Evolutionary conservation across 2,797 vertebrate species (phyloP).

Genomic region (Chiloscyllium punctatum): DNA sequence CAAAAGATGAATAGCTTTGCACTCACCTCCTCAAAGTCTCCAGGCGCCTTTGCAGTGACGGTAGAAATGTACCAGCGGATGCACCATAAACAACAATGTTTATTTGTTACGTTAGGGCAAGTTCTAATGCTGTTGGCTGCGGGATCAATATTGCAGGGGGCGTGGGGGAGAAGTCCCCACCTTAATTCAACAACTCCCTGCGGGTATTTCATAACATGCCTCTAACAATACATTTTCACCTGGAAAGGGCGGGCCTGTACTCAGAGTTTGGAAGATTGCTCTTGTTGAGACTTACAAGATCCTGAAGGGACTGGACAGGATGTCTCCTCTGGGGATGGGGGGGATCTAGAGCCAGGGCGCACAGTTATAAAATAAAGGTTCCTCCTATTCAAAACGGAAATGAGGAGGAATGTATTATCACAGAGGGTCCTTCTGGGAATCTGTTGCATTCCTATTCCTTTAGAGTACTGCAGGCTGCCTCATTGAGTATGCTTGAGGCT

Average conservation of each 20-base stretch:
- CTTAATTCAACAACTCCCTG: neutral
- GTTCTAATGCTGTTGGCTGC: neutral
- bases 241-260: neutral
- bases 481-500: too few species aligned
- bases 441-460: too few species aligned
- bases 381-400: neutral
- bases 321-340: too few species aligned
- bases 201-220: neutral
- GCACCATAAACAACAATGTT: neutral
- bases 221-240: neutral
- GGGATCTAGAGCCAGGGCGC: too few species aligned
- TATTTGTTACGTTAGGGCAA: too few species aligned
- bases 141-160: neutral
- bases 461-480: too few species aligned
- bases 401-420: neutral
- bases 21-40: too few species aligned
- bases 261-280: neutral
- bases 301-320: too few species aligned
- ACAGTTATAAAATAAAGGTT: neutral
- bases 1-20: neutral
- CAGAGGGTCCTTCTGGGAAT: too few species aligned
- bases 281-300: too few species aligned
- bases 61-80: neutral
- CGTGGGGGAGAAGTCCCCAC: neutral
- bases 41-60: neutral